Evolutionary conservation across 1,140 invertebrate genomes (phyloP).

Genomic region (Scaptomyza graminum): DNA sequence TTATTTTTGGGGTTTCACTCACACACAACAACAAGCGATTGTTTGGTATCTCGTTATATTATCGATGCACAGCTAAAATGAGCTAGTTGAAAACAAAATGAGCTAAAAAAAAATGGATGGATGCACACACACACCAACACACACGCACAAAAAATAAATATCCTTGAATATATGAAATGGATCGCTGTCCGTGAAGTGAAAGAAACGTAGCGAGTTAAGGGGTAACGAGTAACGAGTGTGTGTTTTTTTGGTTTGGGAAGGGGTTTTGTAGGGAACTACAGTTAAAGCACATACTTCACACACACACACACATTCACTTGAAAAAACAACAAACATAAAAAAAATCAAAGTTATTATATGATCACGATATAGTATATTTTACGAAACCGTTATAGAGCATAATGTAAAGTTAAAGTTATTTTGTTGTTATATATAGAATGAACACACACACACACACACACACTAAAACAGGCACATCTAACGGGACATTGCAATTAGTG

Average conservation of each 20-base stretch:
- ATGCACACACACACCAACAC: slow-evolving; percentile 8
- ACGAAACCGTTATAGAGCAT: slow-evolving; percentile 21
- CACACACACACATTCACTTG: slow-evolving; percentile 3
- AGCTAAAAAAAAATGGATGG: slow-evolving; percentile 1
- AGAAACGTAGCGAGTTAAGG: not conserved
- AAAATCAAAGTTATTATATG: slow-evolving; percentile 16
- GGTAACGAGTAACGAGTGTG: not conserved
- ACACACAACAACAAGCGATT: slow-evolving; percentile 27
- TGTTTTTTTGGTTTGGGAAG: slow-evolving; percentile 1
- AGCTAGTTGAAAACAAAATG: slow-evolving; percentile 16
- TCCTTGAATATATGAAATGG: slow-evolving; percentile 18
- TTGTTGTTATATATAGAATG: slow-evolving; percentile 4
- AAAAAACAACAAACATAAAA: slow-evolving; percentile 5
- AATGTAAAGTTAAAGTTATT: not conserved
- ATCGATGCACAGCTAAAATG: slow-evolving; percentile 14
- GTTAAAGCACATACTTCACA: not conserved
- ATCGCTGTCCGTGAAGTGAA: not conserved
- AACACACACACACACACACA: slow-evolving; percentile 4
- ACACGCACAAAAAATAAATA: slow-evolving; percentile 13
- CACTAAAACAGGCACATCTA: slow-evolving; percentile 12
- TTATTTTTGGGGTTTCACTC: not conserved
- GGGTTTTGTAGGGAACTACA: not conserved
- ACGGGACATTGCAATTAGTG: slow-evolving; percentile 2
- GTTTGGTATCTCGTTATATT: slow-evolving; percentile 9
- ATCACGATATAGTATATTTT: slow-evolving; percentile 23